phyloP scores from a whole-genome alignment of 2,888 invertebrate species.

The Nymphalis polychloros region DNA sequence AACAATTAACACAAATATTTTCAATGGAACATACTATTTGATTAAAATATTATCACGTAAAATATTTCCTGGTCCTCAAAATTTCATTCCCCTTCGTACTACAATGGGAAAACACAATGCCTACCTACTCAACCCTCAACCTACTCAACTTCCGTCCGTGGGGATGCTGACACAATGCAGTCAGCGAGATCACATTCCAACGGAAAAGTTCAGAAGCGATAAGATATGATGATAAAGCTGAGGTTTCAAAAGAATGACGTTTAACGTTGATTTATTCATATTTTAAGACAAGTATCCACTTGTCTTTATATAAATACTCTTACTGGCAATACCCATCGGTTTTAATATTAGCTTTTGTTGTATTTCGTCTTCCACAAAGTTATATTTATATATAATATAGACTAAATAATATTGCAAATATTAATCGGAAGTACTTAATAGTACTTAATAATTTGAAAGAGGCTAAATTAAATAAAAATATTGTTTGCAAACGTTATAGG shows the following conservation, averaged over 20 bases:
- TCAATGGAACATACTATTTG: constrained; percentile 39
- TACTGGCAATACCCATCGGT: no score
- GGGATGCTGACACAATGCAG: constrained; percentile 19
- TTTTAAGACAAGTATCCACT: background rate
- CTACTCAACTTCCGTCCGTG: constrained; percentile 58
- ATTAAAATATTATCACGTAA: constrained; percentile 58
- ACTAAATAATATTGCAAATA: no score
- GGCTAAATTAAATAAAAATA: no score
- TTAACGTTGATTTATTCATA: background rate
- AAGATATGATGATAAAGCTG: constrained; percentile 3
- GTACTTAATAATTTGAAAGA: no score
- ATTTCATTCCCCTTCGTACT: constrained; percentile 55
- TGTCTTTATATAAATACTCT: background rate
- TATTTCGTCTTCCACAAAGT: no score
- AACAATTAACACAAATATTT: no score
- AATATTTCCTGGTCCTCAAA: constrained; percentile 59
- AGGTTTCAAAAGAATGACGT: background rate
- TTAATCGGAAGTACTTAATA: no score
- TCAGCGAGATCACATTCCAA: constrained; percentile 20
- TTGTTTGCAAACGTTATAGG: no score
- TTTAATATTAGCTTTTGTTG: no score
- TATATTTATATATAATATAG: no score
- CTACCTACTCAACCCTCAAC: constrained; percentile 46
- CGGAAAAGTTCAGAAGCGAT: constrained; percentile 12
- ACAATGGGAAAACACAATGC: constrained; percentile 48